These are phyloP conservation scores for Diadumene lineata DNA, from an alignment of 92 coral and sea anemone species.

Conservation along the genomic window DNA sequence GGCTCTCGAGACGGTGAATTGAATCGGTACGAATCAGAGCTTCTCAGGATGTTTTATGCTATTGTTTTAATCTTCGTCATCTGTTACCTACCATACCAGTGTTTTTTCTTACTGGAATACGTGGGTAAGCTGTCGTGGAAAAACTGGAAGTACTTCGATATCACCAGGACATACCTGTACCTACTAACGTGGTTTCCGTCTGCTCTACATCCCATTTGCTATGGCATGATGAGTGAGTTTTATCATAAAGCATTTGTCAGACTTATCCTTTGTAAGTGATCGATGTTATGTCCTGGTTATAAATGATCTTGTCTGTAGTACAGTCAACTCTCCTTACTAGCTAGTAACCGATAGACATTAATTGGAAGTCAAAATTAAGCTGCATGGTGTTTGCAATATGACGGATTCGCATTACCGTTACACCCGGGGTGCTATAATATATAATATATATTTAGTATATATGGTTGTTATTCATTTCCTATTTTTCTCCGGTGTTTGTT, in stretches of 20 bases:
- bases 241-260: constrained; percentile 24
- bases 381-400: too few relatives aligned
- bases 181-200: constrained; percentile 35
- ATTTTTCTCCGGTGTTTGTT: too few relatives aligned
- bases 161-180: constrained; percentile 18
- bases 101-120: constrained; percentile 34
- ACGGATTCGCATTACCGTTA: too few relatives aligned
- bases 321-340: too few relatives aligned
- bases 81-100: constrained; percentile 43
- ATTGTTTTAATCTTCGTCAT: constrained; percentile 33
- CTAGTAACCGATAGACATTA: too few relatives aligned
- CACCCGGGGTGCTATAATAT: too few relatives aligned
- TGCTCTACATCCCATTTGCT: constrained; percentile 45
- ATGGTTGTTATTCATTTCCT: too few relatives aligned
- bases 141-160: constrained; percentile 24
- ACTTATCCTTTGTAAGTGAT: constrained; percentile 16
- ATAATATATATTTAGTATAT: too few relatives aligned
- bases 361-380: too few relatives aligned
- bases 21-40: constrained; percentile 17
- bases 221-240: constrained; percentile 38
- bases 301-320: too few relatives aligned
- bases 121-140: constrained; percentile 34
- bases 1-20: not conserved
- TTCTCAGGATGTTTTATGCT: constrained; percentile 41
- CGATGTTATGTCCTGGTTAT: too few relatives aligned